These are phyloP conservation scores for Oscheius myriophilus DNA, from an alignment of 2,888 invertebrate genomes.

Conservation along the genomic window DNA sequence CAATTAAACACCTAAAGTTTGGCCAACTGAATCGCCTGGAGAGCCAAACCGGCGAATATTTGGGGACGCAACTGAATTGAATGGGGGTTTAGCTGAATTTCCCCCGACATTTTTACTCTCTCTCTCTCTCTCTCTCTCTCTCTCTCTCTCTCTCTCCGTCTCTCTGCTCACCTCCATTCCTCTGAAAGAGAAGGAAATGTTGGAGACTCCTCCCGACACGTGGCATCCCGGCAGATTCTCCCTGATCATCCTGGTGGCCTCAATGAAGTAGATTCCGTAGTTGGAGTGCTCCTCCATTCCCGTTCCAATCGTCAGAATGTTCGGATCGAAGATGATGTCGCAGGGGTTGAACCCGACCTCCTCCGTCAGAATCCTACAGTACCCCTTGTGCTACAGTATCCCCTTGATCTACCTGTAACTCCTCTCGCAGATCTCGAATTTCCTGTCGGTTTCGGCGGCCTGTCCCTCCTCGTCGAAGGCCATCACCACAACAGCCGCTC, in stretches of 20 bases:
- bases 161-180: constrained; percentile 73
- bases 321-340: constrained; percentile 77
- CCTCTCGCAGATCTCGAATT: constrained; percentile 76
- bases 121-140: too few species aligned
- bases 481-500: constrained; percentile 77
- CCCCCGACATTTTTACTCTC: too few species aligned
- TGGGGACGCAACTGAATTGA: too few species aligned
- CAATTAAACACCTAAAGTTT: too few species aligned
- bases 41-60: too few species aligned
- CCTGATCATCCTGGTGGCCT: constrained; percentile 75
- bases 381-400: neutral
- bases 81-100: too few species aligned
- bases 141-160: too few species aligned
- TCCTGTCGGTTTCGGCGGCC: constrained; percentile 74
- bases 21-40: too few species aligned
- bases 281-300: constrained; percentile 77
- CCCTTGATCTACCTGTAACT: constrained; percentile 54
- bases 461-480: constrained; percentile 77
- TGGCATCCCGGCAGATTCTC: constrained; percentile 73
- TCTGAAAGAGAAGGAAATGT: constrained; percentile 77
- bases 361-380: constrained; percentile 74
- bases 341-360: constrained; percentile 75
- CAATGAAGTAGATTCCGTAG: constrained; percentile 75
- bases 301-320: constrained; percentile 77
- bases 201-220: constrained; percentile 77